Percentiles rank a stretch among this genome's conserved stretches.
phyloP scores from a whole-genome alignment of 2,888 invertebrate genomes.

The Hyalella azteca region DNA sequence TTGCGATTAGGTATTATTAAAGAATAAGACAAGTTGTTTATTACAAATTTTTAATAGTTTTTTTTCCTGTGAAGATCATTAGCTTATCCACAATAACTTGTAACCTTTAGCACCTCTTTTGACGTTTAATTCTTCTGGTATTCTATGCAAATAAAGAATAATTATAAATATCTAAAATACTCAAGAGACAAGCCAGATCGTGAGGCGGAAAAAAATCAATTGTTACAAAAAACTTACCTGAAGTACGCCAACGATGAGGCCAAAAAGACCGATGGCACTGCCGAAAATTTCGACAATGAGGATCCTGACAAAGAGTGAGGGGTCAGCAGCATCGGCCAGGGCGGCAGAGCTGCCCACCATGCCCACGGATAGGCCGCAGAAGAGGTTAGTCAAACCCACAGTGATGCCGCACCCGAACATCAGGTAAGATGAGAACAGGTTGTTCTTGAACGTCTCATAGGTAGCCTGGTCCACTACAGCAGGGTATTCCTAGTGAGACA shows the following conservation, averaged over 20 bases:
- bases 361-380: constrained; percentile 96
- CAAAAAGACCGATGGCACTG: constrained; percentile 97
- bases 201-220: too few relatives aligned
- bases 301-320: constrained; percentile 95
- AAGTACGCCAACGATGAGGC: constrained; percentile 96
- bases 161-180: too few relatives aligned
- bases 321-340: constrained; percentile 95
- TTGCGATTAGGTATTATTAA: too few relatives aligned
- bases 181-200: too few relatives aligned
- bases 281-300: constrained; percentile 99
- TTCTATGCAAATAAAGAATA: too few relatives aligned
- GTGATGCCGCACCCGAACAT: constrained; percentile 67
- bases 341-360: constrained; percentile 98
- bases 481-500: constrained; percentile 55
- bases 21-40: too few relatives aligned
- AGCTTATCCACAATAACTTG: too few relatives aligned
- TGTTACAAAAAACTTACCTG: constrained; percentile 71
- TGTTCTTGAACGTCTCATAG: constrained; percentile 45
- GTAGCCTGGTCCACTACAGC: constrained; percentile 19
- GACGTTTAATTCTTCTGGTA: too few relatives aligned
- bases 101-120: too few relatives aligned
- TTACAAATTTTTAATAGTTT: too few relatives aligned
- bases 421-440: constrained; percentile 57
- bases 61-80: too few relatives aligned
- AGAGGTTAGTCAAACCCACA: constrained; percentile 93